Conservation (phyloP, 1,140 invertebrate genomes). For the Venustaconcha ellipsiformis region DNA sequence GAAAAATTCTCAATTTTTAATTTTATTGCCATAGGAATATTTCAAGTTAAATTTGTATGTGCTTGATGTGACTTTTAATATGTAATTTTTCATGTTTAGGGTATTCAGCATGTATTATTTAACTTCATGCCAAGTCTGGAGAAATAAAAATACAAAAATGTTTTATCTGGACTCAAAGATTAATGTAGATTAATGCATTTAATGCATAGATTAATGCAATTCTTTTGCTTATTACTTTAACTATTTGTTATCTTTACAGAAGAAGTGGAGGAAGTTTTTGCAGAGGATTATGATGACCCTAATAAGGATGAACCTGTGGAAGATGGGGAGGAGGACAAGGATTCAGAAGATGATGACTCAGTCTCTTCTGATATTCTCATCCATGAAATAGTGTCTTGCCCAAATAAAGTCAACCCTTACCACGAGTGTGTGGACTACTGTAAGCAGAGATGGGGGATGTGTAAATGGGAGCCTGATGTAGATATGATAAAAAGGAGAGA, state of each 20-base stretch:
- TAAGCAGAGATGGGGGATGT: constrained; percentile 85
- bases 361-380: background rate
- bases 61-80: too few relatives aligned
- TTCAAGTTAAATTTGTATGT: too few relatives aligned
- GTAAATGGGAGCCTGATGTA: constrained; percentile 71
- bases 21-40: too few relatives aligned
- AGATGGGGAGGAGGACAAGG: constrained; percentile 17
- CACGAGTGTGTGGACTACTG: constrained; percentile 94
- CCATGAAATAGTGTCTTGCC: constrained; percentile 75
- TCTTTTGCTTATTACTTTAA: too few relatives aligned
- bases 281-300: constrained; percentile 67
- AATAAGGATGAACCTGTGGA: constrained; percentile 38
- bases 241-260: constrained; percentile 17
- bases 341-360: constrained; percentile 14
- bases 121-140: too few relatives aligned
- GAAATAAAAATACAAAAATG: too few relatives aligned
- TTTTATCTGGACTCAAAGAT: too few relatives aligned
- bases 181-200: too few relatives aligned
- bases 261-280: constrained; percentile 73
- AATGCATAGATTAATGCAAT: too few relatives aligned
- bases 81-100: too few relatives aligned
- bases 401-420: constrained; percentile 96
- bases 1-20: too few relatives aligned
- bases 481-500: constrained; percentile 54
- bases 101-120: too few relatives aligned